Evolutionary conservation across 92 coral and sea anemone genomes (phyloP), one percentile per base, ranked within the genome.

Genomic region (Phenganax stokvisi): DNA sequence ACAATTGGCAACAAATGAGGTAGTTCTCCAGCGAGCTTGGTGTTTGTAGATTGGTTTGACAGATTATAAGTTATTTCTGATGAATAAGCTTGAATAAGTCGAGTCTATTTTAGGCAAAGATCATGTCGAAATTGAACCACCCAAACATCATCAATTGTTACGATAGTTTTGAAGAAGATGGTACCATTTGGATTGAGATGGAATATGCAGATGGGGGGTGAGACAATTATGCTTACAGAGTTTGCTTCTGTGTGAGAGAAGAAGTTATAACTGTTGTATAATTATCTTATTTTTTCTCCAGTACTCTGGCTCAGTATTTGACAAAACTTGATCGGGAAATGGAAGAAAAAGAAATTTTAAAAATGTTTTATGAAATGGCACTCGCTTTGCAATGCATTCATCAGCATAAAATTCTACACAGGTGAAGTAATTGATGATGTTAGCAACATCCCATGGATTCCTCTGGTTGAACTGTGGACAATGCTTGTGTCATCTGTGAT

Each of bases 131-230:
- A 79, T 88, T 94, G n/a, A 92, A 96, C 80, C 97, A 94, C 83
- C 98, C 98, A 0, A 94, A 94, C 81, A 94, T 94, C 79, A 91
- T 94, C 85, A 94, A 93, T 74, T 94, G 92, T 85, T 94, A 92
- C 80, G 98, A 94, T 87, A 94, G 98, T 80, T 94, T 94, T 86
- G 98, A 94, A 72, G 98, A 92, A 51, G 98, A 94, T 53, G 98
- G 98, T 62, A 94, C 98, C 11, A 85, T 94, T 79, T 92, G 92
- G 97, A 94, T 94, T 74, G 98, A 94, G 77, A 94, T 94, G 98
- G 98, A 94, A 78, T 94, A 94, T 74, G 98, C 98, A 7, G 98
- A 94, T 87, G 98, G 98, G 47, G 98, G 98, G 98, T 94, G 64
- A 75, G 97, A 61, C 67, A 6, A 7, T 61, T 13, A 6, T 12